Evolutionary conservation across 2,888 invertebrate species (phyloP), one percentile per base, ranked within the genome.

Genomic region (Drosophila gaucha): DNA sequence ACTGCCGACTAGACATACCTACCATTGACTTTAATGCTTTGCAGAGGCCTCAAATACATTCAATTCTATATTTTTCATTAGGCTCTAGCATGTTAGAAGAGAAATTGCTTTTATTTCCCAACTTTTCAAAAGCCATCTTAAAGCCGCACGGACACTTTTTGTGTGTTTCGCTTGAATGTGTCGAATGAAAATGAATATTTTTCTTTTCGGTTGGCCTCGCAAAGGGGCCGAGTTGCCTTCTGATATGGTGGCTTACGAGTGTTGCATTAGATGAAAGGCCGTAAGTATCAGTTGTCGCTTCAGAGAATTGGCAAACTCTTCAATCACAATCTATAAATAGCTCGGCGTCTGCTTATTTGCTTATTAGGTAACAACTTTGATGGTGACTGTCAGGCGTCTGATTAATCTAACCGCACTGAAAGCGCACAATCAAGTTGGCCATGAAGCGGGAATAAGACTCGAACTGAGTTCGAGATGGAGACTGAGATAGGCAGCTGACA

Each of bases 241-340:
- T 16, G 18, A 18, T 8, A 33, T 14, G 26, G 14, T 2, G 3
- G 5, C 36, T 26, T 1, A 18, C n/a, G 22, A 30, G 36, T 35
- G 47, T 46, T 70, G 39, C 58, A 46, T 55, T 51, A 43, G 47
- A 49, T 64, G 43, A 68, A 68, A 68, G 52, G 20, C 28, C 47
- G 20, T 38, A 46, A 46, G 62, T 73, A 62, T 41, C 54, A 33
- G 44, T 54, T 57, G 44, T 46, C 33, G 64, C 71, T 38, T 46
- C 31, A 28, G 38, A 47, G 46, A 30, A 56, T 30, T 36, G 52
- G 24, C 30, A 55, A 55, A 51, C 49, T 54, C 58, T 52, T 59
- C 57, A 69, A 69, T 60, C 64, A 51, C 44, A 54, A 54, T 46
- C 70, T 74, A 74, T 69, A 74, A 74, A 74, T 74, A 73, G 49